Base-by-base conservation (phyloP, 2,797 vertebrate species). In the Tarsius wallacei region DNA sequence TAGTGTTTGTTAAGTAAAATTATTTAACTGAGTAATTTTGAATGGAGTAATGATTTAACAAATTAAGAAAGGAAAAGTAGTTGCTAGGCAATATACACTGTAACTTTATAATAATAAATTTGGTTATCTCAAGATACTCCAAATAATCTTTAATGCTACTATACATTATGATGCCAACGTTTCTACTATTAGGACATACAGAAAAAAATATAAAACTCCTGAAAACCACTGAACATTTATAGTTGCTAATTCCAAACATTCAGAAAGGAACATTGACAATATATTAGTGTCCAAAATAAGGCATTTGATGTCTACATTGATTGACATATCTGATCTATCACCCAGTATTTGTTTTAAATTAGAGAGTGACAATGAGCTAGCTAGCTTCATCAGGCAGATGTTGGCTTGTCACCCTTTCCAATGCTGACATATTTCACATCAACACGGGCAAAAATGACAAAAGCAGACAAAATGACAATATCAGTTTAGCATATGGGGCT, bases 31-130 rank as follows among this genome's bases (percentile, higher is more conserved):
- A 47, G 66, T 80, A 78, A 93, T 66, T 93, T 78, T 86, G 68
- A 22, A 36, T 81, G 36, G 70, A 14, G 31, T 63, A 78, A 53
- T 88, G 77, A 90, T 31, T 95, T 93, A 80, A 96, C 22, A 94
- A 91, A 86, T 87, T 78, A 21, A 81, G 26, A 70, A 81, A 91
- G 57, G 28, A 90, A 49, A 19, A 77, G 28, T 42, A 91, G 55
- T 33, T 86, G 21, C 36, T 73, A 33, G 55, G 26, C 61, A 68
- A 26, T 59, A 49, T 93, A 61, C 53, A 12, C 17, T 53, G 7
- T 31, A 33, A 21, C 24, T 83, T 80, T 70, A 80, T 63, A 86
- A 59, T 49, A 59, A 89, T 17, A 77, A 31, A 59, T 76, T 12
- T 47, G 57, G 19, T 66, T 87, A 84, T 86, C 42, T 68, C 92